phyloP scores from a whole-genome alignment of 1,140 invertebrate genomes.

The Antheraea pernyi region DNA sequence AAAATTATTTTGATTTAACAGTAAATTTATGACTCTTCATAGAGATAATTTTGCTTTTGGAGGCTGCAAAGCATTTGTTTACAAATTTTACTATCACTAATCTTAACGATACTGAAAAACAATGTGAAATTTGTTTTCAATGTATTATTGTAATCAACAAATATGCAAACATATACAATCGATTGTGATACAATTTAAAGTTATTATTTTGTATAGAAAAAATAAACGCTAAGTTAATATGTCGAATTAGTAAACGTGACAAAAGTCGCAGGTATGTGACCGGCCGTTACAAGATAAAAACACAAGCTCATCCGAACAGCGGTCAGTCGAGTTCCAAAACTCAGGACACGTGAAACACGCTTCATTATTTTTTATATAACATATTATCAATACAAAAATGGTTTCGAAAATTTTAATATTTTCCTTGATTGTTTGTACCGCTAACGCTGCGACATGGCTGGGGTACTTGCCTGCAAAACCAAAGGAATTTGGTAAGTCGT shows the following conservation, averaged over 20 bases:
- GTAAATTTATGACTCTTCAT: no score
- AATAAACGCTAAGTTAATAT: no score
- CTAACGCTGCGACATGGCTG: constrained; percentile 39
- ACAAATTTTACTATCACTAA: no score
- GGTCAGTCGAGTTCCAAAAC: constrained; percentile 33
- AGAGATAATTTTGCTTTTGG: no score
- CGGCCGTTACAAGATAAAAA: constrained; percentile 51
- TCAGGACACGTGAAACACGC: neutral
- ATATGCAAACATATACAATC: no score
- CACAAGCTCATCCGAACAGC: constrained; percentile 35
- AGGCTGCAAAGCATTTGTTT: no score
- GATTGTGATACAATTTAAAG: no score
- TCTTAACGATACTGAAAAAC: no score
- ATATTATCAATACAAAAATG: constrained; percentile 33
- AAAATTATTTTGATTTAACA: no score
- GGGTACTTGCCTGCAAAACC: constrained; percentile 43
- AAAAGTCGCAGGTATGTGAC: constrained; percentile 32
- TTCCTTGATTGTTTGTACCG: constrained; percentile 35
- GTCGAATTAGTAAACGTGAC: neutral
- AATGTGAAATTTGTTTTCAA: no score
- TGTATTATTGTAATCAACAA: no score
- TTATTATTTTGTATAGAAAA: no score
- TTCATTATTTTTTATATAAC: neutral
- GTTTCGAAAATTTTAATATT: constrained; percentile 48
- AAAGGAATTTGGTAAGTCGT: constrained; percentile 42